Percentiles rank a stretch among this genome's conserved stretches.
These are phyloP conservation scores for Rhyzopertha dominica DNA, from an alignment of 1,140 invertebrate genomes.

Conservation along the genomic window DNA sequence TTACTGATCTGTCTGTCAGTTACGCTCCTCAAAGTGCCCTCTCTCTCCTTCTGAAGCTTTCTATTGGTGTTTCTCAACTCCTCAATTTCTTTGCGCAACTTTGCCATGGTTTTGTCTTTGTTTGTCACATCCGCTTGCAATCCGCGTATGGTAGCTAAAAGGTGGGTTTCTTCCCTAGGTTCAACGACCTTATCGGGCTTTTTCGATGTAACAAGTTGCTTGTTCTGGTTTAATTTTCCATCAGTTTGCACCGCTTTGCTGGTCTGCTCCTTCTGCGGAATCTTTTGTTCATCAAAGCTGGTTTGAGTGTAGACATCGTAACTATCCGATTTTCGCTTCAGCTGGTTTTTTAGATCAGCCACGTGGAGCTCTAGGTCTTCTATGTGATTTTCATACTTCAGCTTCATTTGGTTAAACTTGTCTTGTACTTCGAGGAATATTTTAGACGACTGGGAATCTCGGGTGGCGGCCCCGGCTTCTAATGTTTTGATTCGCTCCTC, in stretches of 20 bases:
- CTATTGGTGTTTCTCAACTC: constrained; percentile 68
- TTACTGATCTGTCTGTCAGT: constrained; percentile 38
- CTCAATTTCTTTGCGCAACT: constrained; percentile 66
- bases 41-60: constrained; percentile 68
- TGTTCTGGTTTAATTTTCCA: constrained; percentile 6
- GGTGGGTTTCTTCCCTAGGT: constrained; percentile 65
- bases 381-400: constrained; percentile 69
- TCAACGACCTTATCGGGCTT: constrained; percentile 19
- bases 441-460: constrained; percentile 62
- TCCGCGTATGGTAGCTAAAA: constrained; percentile 71
- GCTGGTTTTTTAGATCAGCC: constrained; percentile 39
- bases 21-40: constrained; percentile 51
- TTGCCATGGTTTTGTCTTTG: constrained; percentile 65
- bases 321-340: constrained; percentile 35
- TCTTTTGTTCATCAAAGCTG: constrained; percentile 24
- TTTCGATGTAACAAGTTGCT: constrained; percentile 6
- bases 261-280: constrained; percentile 34
- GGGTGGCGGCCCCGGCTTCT: constrained; percentile 61
- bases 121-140: constrained; percentile 64
- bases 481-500: constrained; percentile 65
- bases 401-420: constrained; percentile 68
- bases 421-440: constrained; percentile 65
- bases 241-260: constrained; percentile 19
- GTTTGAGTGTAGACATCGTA: constrained; percentile 44
- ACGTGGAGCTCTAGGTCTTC: constrained; percentile 64